These are phyloP conservation scores for Nasonia longicornis DNA, from an alignment of 1,140 invertebrate species.

Conservation along the genomic window DNA sequence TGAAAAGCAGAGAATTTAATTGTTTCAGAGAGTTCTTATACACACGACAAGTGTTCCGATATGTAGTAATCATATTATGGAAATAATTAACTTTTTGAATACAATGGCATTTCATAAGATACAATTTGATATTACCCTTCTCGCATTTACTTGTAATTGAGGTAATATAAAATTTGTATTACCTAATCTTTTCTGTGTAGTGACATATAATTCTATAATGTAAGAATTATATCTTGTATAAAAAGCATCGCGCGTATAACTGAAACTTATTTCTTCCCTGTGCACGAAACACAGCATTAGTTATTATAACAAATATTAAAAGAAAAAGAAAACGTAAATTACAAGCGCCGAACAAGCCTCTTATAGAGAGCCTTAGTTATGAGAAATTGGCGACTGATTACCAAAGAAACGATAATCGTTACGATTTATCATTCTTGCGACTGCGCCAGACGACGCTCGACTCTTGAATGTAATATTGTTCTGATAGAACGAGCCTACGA, in stretches of 20 bases:
- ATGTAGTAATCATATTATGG: not conserved
- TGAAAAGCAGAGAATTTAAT: not conserved
- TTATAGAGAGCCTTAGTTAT: conserved; percentile 19
- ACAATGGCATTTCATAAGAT: not conserved
- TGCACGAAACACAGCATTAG: conserved; percentile 11
- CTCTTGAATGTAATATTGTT: conserved; percentile 4
- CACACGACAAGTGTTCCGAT: not conserved
- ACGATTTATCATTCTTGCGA: not conserved
- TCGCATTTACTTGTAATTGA: conserved; percentile 7
- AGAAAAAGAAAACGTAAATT: not conserved
- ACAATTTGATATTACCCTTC: not conserved
- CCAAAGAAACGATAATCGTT: not conserved
- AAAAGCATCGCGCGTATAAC: conserved; percentile 2
- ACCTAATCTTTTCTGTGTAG: conserved; percentile 7
- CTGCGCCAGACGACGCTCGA: conserved; percentile 23
- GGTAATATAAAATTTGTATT: conserved; percentile 20
- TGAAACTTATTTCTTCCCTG: conserved; percentile 34
- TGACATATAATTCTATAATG: not conserved
- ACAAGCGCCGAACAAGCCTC: conserved; percentile 21
- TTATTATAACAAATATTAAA: not conserved
- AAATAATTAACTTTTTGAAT: not conserved
- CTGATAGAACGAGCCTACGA: not conserved
- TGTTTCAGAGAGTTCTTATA: not conserved
- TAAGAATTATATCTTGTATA: conserved; percentile 36
- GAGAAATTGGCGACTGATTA: conserved; percentile 33